Evolutionary conservation across 2,888 invertebrate genomes (phyloP).

Genomic region (Drosophila flavopinicola): DNA sequence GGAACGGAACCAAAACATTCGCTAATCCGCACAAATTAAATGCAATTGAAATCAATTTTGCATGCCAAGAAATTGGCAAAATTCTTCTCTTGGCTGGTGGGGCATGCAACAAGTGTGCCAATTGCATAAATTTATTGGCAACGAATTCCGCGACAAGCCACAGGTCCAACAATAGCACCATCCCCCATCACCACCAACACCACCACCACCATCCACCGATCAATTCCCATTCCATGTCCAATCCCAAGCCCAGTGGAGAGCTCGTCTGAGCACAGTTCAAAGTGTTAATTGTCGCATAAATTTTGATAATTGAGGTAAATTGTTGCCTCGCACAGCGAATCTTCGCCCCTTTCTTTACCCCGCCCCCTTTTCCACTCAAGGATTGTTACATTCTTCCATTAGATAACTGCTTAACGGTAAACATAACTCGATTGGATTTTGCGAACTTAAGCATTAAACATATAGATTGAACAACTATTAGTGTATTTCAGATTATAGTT

Average conservation of each 20-base stretch:
- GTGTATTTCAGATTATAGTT: too few relatives aligned
- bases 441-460: background rate
- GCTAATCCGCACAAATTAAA: constrained; percentile 75
- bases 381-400: constrained; percentile 10
- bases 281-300: constrained; percentile 75
- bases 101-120: constrained; percentile 73
- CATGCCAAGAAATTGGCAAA: constrained; percentile 64
- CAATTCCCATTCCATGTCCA: constrained; percentile 3
- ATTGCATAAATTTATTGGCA: constrained; percentile 78
- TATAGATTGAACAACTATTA: too few relatives aligned
- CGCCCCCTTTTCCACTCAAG: constrained; percentile 4
- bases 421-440: background rate
- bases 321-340: constrained; percentile 12
- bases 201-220: background rate
- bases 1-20: constrained; percentile 23
- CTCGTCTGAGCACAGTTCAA: constrained; percentile 62
- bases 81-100: constrained; percentile 13
- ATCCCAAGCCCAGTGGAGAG: constrained; percentile 16
- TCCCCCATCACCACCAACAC: background rate
- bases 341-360: too few relatives aligned
- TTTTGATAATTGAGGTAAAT: constrained; percentile 69
- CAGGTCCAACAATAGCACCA: too few relatives aligned
- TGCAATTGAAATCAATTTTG: constrained; percentile 77
- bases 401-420: background rate
- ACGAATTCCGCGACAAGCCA: constrained; percentile 49